Evolutionary conservation across 2,888 invertebrate species (phyloP).

Genomic region (Melanostoma scalare): DNA sequence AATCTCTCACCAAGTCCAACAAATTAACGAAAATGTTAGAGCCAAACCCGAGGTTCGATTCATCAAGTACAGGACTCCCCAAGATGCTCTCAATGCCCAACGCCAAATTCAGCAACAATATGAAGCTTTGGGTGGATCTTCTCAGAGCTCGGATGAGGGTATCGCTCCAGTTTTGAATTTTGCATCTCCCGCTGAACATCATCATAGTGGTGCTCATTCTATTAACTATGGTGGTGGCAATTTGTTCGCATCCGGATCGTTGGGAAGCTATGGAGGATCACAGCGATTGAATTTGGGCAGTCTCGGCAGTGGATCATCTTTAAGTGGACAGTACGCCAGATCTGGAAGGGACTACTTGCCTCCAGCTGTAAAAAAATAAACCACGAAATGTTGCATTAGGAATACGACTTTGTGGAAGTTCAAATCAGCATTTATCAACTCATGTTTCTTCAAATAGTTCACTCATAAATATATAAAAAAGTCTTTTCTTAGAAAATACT

Average conservation of each 20-base stretch:
- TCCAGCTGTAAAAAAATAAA: no score
- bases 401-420: no score
- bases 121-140: no score
- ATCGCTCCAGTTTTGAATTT: constrained; percentile 78
- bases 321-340: neutral
- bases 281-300: neutral
- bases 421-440: no score
- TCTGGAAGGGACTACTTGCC: no score
- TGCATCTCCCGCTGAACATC: constrained; percentile 49
- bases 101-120: constrained; percentile 74
- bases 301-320: neutral
- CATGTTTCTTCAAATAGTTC: no score
- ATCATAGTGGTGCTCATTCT: neutral
- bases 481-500: no score
- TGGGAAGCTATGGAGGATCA: no score
- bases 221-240: neutral
- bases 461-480: no score
- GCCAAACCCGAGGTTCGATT: constrained; percentile 79
- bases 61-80: constrained; percentile 79
- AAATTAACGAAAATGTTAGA: constrained; percentile 61
- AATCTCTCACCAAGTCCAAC: constrained; percentile 76
- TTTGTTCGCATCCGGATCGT: neutral
- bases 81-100: constrained; percentile 79
- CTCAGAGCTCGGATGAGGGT: no score
- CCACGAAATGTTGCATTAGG: no score